Percentiles rank a stretch among this genome's conserved stretches.
Conservation (phyloP, 1,140 invertebrate genomes). For the Drosophila lacertosa region DNA sequence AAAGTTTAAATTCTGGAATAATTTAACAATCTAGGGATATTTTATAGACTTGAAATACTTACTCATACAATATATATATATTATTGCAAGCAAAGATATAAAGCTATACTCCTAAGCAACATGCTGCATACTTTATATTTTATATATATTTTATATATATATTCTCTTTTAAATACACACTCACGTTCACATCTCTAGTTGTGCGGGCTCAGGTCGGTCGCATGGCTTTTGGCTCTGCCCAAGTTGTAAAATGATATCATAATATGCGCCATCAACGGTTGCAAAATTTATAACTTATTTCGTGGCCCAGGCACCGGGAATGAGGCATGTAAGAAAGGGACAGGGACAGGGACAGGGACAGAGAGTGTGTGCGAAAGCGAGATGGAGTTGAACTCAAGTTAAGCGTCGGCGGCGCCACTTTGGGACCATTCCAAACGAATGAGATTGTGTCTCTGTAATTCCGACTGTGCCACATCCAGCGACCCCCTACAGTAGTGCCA, state of each 20-base stretch:
- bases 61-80: too few species aligned
- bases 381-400: constrained; percentile 36
- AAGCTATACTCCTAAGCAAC: too few species aligned
- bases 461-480: constrained; percentile 17
- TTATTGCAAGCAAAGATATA: too few species aligned
- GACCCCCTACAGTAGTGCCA: constrained; percentile 79
- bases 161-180: not conserved
- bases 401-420: constrained; percentile 76
- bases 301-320: constrained; percentile 25
- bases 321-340: constrained; percentile 28
- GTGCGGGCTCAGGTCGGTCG: constrained; percentile 29
- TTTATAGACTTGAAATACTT: too few species aligned
- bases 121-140: too few species aligned
- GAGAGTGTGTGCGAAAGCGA: constrained; percentile 13
- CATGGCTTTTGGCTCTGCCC: constrained; percentile 57
- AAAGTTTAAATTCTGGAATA: too few species aligned
- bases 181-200: constrained; percentile 42
- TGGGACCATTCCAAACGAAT: constrained; percentile 33
- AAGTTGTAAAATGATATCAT: constrained; percentile 83
- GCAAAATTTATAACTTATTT: constrained; percentile 83
- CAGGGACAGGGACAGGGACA: constrained; percentile 1
- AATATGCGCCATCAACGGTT: constrained; percentile 82
- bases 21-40: too few species aligned
- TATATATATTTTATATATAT: too few species aligned
- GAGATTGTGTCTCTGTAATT: constrained; percentile 31